Conservation (phyloP, 2,888 invertebrate genomes). For the Colostygia pectinataria region DNA sequence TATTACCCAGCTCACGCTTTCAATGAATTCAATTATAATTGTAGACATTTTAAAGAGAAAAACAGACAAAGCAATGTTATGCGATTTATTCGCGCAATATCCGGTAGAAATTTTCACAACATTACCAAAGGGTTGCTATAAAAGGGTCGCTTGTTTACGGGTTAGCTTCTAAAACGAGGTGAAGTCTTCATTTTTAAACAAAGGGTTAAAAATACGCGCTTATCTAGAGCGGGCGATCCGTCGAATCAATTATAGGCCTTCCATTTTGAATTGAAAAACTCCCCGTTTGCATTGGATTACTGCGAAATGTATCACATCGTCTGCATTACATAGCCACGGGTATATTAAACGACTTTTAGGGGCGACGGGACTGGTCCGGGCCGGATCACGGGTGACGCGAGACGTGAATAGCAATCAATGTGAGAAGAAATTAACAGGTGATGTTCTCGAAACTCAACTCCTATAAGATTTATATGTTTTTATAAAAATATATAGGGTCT, state of each 20-base stretch:
- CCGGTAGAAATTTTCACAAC: slow-evolving; percentile 51
- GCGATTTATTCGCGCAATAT: slow-evolving; percentile 49
- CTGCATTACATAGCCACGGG: slow-evolving; percentile 26
- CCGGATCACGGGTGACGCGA: not conserved
- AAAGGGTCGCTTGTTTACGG: slow-evolving; percentile 56
- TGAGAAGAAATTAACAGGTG: too few relatives aligned
- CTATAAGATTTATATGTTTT: too few relatives aligned
- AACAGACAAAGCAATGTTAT: slow-evolving; percentile 25
- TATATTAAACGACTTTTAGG: slow-evolving; percentile 1
- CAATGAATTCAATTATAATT: slow-evolving; percentile 7
- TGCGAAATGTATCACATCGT: slow-evolving; percentile 33
- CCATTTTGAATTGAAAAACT: slow-evolving; percentile 33
- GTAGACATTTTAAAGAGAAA: too few relatives aligned
- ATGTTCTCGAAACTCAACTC: too few relatives aligned
- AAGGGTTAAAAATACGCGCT: slow-evolving; percentile 49
- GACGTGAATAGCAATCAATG: not conserved
- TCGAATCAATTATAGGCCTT: slow-evolving; percentile 55
- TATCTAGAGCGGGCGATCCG: slow-evolving; percentile 45
- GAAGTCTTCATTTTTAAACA: slow-evolving; percentile 59
- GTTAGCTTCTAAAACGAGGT: slow-evolving; percentile 35
- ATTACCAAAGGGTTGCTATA: slow-evolving; percentile 55
- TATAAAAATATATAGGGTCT: too few relatives aligned
- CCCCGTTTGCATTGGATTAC: slow-evolving; percentile 33
- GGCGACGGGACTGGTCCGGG: not conserved
- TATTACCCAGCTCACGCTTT: not conserved